Base-by-base conservation (phyloP, 2,797 vertebrate genomes). In the Decapterus maruadsi region DNA sequence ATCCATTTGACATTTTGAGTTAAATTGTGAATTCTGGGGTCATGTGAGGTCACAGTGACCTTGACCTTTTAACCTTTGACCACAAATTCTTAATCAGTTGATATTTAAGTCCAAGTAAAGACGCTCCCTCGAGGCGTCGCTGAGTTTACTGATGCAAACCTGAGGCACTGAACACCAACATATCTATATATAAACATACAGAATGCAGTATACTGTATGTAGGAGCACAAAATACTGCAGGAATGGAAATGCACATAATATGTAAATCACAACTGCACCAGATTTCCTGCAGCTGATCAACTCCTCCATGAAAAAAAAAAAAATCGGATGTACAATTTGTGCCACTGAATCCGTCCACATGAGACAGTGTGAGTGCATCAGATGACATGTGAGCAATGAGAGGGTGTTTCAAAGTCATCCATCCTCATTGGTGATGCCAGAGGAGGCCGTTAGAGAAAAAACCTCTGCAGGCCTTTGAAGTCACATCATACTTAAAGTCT, bases 381-480 rank as follows among this genome's bases (percentile, higher is more conserved):
- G 51, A 72, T 31, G 19, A 67, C 58, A 45, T 57, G 10, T 11
- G 36, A 63, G 63, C 29, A 50, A 43, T 2, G 38, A 64, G n/a
- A 70, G 31, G 43, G 36, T 46, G 56, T 76, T 72, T 57, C 29
- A 66, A 62, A 69, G 76, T 72, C 54, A 60, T 60, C 22, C 58
- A 54, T 72, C 40, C 13, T 40, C 36, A 20, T 60, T 34, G 54
- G 65, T 12, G 38, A 62, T 58, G 31, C 61, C 66, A 68, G 57
- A 46, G 51, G 40, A 68, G 26, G 67, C 64, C 48, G 48, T 68
- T 6, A 70, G 36, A 26, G n/a, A 26, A 26, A 68, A 58, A 6
- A 42, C 31, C 42, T 65, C 56, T 43, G 16, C 20, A 50, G 55
- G 69, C 26, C n/a, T 77, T 75, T 71, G 29, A 61, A 69, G 20